Conservation (phyloP, 2,888 invertebrate genomes). For the Lapara coniferarum region DNA sequence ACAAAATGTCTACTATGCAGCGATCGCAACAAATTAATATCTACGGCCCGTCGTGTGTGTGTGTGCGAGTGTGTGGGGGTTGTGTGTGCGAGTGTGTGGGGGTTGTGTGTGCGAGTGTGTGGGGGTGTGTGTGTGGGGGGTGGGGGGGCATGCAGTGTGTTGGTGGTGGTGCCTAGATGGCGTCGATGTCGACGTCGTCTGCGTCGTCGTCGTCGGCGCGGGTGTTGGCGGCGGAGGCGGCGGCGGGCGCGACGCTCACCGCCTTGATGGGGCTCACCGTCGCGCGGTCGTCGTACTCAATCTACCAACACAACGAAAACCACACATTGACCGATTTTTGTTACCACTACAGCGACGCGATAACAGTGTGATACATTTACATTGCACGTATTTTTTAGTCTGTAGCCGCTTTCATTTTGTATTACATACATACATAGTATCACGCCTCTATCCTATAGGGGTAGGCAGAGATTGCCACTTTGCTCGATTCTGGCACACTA, state of each 20-base stretch:
- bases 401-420: too few relatives aligned
- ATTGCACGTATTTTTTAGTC: too few relatives aligned
- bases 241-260: constrained; percentile 66
- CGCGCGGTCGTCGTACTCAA: constrained; percentile 95
- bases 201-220: constrained; percentile 87
- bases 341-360: too few relatives aligned
- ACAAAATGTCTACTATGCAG: too few relatives aligned
- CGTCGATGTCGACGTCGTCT: constrained; percentile 96
- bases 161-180: constrained; percentile 86
- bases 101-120: background rate
- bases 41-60: background rate
- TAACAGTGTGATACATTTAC: too few relatives aligned
- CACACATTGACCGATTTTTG: too few relatives aligned
- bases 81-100: background rate
- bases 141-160: background rate
- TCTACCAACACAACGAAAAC: constrained; percentile 68
- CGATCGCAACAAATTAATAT: too few relatives aligned
- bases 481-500: too few relatives aligned
- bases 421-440: too few relatives aligned
- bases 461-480: too few relatives aligned
- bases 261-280: constrained; percentile 89
- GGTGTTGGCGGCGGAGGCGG: constrained; percentile 53
- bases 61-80: background rate
- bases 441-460: too few relatives aligned
- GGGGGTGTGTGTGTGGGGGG: constrained; percentile 1